These are phyloP conservation scores for Drosophila malerkotliana DNA, from an alignment of 1,140 invertebrate genomes.

Conservation along the genomic window DNA sequence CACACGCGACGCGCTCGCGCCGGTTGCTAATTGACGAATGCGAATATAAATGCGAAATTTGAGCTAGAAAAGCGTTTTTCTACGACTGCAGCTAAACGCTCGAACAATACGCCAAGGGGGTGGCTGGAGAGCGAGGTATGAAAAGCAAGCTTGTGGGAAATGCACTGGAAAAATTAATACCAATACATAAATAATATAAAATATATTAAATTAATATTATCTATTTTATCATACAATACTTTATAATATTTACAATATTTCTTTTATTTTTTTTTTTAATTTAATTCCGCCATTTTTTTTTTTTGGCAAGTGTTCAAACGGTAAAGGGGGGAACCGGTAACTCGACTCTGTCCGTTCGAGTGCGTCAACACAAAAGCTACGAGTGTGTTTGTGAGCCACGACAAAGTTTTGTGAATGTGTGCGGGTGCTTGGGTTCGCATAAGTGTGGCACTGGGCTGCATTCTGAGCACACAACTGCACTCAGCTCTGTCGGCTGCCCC, in stretches of 20 bases:
- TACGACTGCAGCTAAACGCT: slow-evolving; percentile 15
- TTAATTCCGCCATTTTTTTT: not conserved
- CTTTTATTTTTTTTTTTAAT: not conserved
- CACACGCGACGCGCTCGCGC: slow-evolving; percentile 42
- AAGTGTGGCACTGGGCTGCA: slow-evolving; percentile 60
- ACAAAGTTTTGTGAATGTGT: slow-evolving; percentile 7
- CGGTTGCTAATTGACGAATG: slow-evolving; percentile 63
- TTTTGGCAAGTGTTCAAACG: slow-evolving; percentile 9
- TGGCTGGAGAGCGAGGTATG: not conserved
- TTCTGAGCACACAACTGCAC: slow-evolving; percentile 53
- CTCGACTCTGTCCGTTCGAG: slow-evolving; percentile 39
- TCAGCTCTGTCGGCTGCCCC: slow-evolving; percentile 10
- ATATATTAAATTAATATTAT: too few relatives aligned
- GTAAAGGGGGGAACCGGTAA: slow-evolving; percentile 30
- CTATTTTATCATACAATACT: too few relatives aligned
- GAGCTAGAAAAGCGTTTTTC: slow-evolving; percentile 1
- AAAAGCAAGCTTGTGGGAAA: slow-evolving; percentile 21
- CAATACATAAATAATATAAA: too few relatives aligned
- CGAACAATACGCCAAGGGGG: not conserved
- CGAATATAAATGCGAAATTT: slow-evolving; percentile 18
- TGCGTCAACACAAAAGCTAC: slow-evolving; percentile 72
- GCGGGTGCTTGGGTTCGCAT: slow-evolving; percentile 31
- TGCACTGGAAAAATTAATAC: slow-evolving; percentile 1
- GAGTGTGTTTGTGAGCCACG: slow-evolving; percentile 27
- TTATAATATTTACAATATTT: not conserved